Conservation (phyloP, 2,797 vertebrate species). For the Micromesistius poutassou region DNA sequence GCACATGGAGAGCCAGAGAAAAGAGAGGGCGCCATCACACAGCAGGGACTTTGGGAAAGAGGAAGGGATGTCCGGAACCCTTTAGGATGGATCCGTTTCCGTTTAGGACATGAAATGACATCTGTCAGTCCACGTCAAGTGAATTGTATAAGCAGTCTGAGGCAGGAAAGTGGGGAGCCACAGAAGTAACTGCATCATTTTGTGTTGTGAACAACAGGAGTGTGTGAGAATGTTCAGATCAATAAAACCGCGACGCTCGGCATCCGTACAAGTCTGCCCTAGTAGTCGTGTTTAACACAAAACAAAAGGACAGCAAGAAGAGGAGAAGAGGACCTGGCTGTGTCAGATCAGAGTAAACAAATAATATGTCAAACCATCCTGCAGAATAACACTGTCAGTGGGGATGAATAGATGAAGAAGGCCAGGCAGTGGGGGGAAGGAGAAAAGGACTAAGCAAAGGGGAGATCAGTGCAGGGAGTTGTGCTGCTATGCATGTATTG, state of each 20-base stretch:
- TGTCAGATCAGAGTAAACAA: conserved; percentile 54
- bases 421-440: neutral
- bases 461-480: conserved; percentile 36
- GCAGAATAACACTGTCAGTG: conserved; percentile 45
- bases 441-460: conserved; percentile 25
- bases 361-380: conserved; percentile 46
- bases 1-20: neutral
- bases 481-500: neutral
- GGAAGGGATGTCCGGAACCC: neutral
- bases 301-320: conserved; percentile 11
- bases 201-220: neutral
- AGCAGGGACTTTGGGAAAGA: neutral
- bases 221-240: neutral
- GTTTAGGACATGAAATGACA: neutral
- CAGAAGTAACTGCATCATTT: neutral
- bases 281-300: neutral
- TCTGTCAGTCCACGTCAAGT: neutral
- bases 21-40: neutral
- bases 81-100: neutral
- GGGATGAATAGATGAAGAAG: conserved; percentile 52
- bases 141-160: neutral
- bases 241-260: neutral
- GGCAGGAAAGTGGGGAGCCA: neutral
- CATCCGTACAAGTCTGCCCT: neutral
- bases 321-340: conserved; percentile 34